Conservation (phyloP, 2,888 invertebrate genomes). For the Papilio protenor region DNA sequence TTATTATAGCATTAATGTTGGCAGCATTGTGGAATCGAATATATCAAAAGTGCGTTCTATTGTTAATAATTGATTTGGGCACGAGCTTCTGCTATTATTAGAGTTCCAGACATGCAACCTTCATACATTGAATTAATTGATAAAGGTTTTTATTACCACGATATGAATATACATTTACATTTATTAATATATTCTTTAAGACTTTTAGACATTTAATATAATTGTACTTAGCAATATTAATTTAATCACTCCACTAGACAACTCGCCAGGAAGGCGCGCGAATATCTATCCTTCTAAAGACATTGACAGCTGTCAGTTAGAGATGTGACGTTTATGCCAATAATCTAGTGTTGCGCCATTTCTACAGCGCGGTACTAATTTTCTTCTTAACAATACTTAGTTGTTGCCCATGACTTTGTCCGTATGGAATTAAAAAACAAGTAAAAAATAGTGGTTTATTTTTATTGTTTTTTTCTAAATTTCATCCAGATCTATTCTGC, state of each 20-base stretch:
- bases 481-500: neutral
- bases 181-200: neutral
- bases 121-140: neutral
- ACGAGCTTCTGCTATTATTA: conserved; percentile 40
- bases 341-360: too few relatives aligned
- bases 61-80: conserved; percentile 52
- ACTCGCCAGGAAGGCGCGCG: too few relatives aligned
- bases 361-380: too few relatives aligned
- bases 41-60: conserved; percentile 58
- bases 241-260: too few relatives aligned
- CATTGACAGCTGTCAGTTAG: too few relatives aligned
- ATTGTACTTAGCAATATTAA: too few relatives aligned
- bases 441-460: too few relatives aligned
- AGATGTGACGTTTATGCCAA: too few relatives aligned
- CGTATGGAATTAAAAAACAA: too few relatives aligned
- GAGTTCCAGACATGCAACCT: conserved; percentile 1
- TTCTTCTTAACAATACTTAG: too few relatives aligned
- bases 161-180: neutral
- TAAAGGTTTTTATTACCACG: neutral
- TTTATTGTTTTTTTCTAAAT: neutral
- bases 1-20: conserved; percentile 61
- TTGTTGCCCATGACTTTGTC: neutral
- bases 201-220: too few relatives aligned
- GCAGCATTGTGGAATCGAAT: conserved; percentile 57
- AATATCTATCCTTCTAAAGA: too few relatives aligned